Base-by-base conservation (phyloP, 2,888 invertebrate species). In the Timema podura region DNA sequence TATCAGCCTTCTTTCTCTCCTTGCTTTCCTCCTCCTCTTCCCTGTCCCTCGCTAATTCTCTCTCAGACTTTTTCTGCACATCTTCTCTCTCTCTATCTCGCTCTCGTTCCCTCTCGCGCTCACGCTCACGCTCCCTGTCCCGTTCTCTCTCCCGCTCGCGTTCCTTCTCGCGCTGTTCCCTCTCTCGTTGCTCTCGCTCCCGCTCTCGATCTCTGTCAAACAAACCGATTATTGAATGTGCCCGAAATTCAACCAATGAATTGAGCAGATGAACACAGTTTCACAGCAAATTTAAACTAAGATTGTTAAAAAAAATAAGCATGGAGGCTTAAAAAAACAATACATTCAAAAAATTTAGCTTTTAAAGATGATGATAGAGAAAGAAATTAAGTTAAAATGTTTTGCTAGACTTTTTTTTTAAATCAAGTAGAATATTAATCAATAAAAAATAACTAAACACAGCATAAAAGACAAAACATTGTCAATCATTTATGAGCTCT, bases 1-100 rank as follows among this genome's bases (percentile, higher is more conserved):
- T 90, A 79, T 98, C 97, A 7, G 90, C 84, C 76, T 95, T 91
- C 80, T 96, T 93, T 77, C 92, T 88, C 79, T 98, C 97, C 71
- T 95, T 89, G 30, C 90, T 87, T 81, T 98, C 97, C 78, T 98
- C 97, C 79, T 96, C 96, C 75, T 95, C 88, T 82, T 77, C 75
- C 77, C 77, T 68, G 74, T 75, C 68, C 54, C 71, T 66, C 47
- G 68, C 70, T 46, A 72, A 57, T 30, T 74, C 72, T 10, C 74
- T 66, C 48, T 76, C 76, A 30, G 75, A 72, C 68, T 76, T 73
- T 57, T 71, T 71, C 84, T 93, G 93, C 76, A 91, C 89, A 80
- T 84, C 48, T 77, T 77, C 75, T 77, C 76, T 65, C 74, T 75
- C 66, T 15, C 70, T 57, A 10, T 72, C 72, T 13, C 72, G 16